Base-by-base conservation (phyloP, 2,888 invertebrate species). In the Caenorhabditis panamensis region DNA sequence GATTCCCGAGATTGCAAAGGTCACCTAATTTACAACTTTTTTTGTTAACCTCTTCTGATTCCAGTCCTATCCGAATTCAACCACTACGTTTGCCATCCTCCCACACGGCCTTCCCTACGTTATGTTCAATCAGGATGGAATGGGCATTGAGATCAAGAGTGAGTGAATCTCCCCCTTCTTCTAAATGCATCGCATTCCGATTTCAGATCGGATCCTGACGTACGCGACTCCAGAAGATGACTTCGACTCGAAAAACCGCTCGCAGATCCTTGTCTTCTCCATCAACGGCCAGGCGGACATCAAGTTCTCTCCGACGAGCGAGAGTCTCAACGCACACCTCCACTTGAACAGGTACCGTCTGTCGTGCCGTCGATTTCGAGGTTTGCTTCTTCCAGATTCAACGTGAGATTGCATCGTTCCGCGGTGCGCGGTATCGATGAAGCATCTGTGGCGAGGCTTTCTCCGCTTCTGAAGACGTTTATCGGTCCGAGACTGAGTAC, bases 101-200 rank as follows among this genome's bases (percentile, higher is more conserved):
- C 89, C 90, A 0, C 88, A 90, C 68, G 86, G 86, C 2, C 72
- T 90, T 24, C 90, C 90, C n/a, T 88, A 88, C 59, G 86, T 89
- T 26, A 58, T 51, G 18, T 88, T 90, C 72, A 82, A 82, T 51
- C 83, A 86, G n/a, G 88, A 86, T n/a, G 67, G 83, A n/a, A 84
- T 87, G 49, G 82, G 87, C 1, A 86, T 90, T 64, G 83, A 86
- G 26, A 61, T 89, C n/a, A 79, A 82, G 41, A 88, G 90, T 90
- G 44, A 66, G 81, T 59, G 36, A 36, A 2, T 31, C 0, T 22
- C 28, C 13, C n/a, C n/a, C n/a, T 44, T 75, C 20, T 20, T 13
- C 16, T 31, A 16, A 56, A 61, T 71, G 24, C 9, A 8, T 54
- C 26, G 13, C 13, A 6, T 16, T 41, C 16, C 41, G n/a, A n/a